Base-by-base conservation (phyloP, 2,113 vertebrate genomes). In the Toxotes chatareus region DNA sequence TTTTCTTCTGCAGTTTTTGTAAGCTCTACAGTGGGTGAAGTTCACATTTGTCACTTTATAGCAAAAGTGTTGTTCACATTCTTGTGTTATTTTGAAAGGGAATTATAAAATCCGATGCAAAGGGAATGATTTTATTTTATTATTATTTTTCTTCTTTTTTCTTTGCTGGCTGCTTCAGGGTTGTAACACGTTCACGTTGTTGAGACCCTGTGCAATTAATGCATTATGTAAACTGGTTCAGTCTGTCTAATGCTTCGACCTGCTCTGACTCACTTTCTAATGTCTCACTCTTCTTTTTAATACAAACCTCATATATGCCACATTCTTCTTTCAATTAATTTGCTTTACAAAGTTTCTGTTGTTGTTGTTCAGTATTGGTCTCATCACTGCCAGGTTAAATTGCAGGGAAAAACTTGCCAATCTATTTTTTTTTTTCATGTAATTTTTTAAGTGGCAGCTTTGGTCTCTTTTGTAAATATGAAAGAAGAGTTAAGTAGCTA, bases 321-420 rank as follows among this genome's bases (percentile, higher is more conserved):
- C 83, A 27, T 77, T 68, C 46, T 49, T 55, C 34, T 76, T 53
- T 64, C 17, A 19, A 64, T 80, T 79, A 13, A 44, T 85, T 83
- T 85, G 68, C 81, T 87, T 82, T 79, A 70, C 82, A 73, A 21
- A 73, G 44, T 80, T 76, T 77, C 68, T 83, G 44, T 87, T 68
- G 32, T 89, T 69, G 34, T 86, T 75, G 64, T 92, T 93, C 91
- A 91, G 91, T 93, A 92, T 94, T 93, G 92, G 93, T 95, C 94
- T 94, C 85, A 82, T 94, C 94, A 95, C 95, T 95, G 94, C 95
- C 94, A 92, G 91, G 87, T 91, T 91, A 83, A 92, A 94, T 91
- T 94, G 93, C 95, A 95, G 94, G 94, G 94, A 95, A 89, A 91
- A 86, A 70, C 87, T 75, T 83, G 73, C 84, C 77, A 88, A 79